A percentile compares a stretch with the other conserved stretches of the same genome.
Conservation (phyloP, 1,140 invertebrate species). For the Condylostylus longicornis region DNA sequence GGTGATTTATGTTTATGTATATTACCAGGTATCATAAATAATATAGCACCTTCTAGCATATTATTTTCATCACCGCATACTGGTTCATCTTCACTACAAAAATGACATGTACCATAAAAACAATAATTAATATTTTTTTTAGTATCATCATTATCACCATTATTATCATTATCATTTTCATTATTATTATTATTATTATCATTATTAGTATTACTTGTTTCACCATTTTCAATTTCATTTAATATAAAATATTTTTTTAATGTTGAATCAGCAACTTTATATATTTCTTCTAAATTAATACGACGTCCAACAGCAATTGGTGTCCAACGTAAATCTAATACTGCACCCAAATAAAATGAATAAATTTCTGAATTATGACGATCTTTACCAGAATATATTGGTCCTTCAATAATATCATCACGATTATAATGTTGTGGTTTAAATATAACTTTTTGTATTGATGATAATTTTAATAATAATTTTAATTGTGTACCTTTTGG, state of each 20-base stretch:
- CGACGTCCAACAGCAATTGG: conserved; percentile 64
- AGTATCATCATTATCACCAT: no score
- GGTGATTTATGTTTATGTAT: conserved; percentile 61
- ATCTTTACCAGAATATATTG: conserved; percentile 77
- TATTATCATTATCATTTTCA: no score
- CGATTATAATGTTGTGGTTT: conserved; percentile 81
- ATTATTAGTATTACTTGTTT: no score
- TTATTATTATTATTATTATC: no score
- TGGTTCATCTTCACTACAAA: conserved; percentile 65
- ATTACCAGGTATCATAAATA: conserved; percentile 61
- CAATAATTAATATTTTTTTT: conserved; percentile 48
- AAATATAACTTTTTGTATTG: conserved; percentile 65
- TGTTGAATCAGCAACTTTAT: conserved; percentile 48
- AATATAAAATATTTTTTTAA: no score
- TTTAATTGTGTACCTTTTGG: conserved; percentile 81
- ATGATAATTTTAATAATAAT: conserved; percentile 58
- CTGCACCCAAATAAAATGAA: conserved; percentile 73
- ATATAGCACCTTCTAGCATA: conserved; percentile 66
- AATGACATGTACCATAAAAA: conserved; percentile 80
- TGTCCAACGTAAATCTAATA: conserved; percentile 61
- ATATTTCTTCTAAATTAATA: conserved; percentile 59
- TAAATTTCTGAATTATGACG: conserved; percentile 89
- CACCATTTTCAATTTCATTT: no score
- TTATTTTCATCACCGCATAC: conserved; percentile 58
- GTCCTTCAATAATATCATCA: conserved; percentile 56